Conservation (phyloP, 2,797 vertebrate genomes). For the Heterohyrax brucei region DNA sequence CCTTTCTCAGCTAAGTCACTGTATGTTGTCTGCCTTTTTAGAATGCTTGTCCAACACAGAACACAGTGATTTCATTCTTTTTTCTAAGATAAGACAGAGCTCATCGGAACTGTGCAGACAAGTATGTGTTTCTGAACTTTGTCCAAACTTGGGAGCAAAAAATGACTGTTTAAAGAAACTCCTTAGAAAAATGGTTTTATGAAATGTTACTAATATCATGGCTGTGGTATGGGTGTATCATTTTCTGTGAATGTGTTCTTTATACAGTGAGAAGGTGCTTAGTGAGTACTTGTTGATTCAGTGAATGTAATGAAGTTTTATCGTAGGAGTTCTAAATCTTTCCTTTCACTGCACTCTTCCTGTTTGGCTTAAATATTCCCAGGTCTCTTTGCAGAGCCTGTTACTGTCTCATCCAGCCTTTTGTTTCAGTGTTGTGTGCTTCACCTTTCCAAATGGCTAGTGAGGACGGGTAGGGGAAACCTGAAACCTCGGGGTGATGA, state of each 20-base stretch:
- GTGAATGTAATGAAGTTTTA: conserved; percentile 52
- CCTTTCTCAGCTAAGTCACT: conserved; percentile 55
- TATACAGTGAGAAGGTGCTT: conserved; percentile 27
- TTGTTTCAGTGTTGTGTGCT: conserved; percentile 16
- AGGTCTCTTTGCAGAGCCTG: neutral
- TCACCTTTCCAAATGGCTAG: neutral
- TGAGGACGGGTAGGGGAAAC: neutral
- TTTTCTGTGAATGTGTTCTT: conserved; percentile 71
- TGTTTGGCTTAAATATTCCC: conserved; percentile 17
- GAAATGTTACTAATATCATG: conserved; percentile 67
- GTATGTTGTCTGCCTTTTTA: conserved; percentile 67
- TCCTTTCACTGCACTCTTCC: conserved; percentile 48
- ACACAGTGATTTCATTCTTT: conserved; percentile 72
- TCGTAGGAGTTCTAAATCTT: conserved; percentile 53
- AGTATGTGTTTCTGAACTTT: conserved; percentile 71
- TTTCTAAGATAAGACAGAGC: conserved; percentile 63
- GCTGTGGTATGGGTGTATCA: conserved; percentile 17
- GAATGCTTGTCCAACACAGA: conserved; percentile 51
- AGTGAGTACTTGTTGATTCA: conserved; percentile 57
- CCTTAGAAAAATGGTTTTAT: conserved; percentile 66
- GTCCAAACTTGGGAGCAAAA: conserved; percentile 33
- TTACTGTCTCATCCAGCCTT: neutral
- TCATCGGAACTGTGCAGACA: conserved; percentile 52
- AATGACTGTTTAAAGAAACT: conserved; percentile 66
- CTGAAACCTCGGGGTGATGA: conserved; percentile 16